Evolutionary conservation across 2,888 invertebrate species (phyloP).

Genomic region (Liopterus haemorrhoidalis): DNA sequence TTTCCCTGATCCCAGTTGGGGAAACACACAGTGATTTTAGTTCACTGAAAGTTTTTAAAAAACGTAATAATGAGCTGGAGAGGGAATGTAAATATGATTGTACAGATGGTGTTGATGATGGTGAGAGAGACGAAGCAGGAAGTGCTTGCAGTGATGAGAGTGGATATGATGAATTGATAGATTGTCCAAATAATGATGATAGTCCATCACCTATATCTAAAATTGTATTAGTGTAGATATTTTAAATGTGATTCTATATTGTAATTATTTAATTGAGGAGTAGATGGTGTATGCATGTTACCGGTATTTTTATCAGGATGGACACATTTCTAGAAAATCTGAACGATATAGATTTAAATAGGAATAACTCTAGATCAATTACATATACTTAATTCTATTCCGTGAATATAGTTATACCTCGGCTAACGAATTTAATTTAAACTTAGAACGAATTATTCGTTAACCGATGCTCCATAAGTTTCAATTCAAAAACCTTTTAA

Average conservation of each 20-base stretch:
- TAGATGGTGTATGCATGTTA: too few species aligned
- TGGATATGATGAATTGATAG: slow-evolving; percentile 77
- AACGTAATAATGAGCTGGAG: slow-evolving; percentile 25
- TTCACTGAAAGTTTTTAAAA: slow-evolving; percentile 46
- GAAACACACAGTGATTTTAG: slow-evolving; percentile 44
- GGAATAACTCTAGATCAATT: too few species aligned
- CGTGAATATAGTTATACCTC: too few species aligned
- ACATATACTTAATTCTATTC: too few species aligned
- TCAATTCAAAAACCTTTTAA: too few species aligned
- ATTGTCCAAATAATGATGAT: slow-evolving; percentile 40
- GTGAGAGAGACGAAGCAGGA: slow-evolving; percentile 50
- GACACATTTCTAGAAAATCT: too few species aligned
- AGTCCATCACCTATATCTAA: slow-evolving; percentile 38
- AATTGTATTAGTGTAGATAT: slow-evolving; percentile 41
- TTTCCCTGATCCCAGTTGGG: slow-evolving; percentile 45
- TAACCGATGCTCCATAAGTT: too few species aligned
- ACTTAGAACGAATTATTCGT: too few species aligned
- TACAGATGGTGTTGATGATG: slow-evolving; percentile 47
- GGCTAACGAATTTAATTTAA: too few species aligned
- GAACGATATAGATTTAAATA: too few species aligned
- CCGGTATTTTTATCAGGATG: too few species aligned
- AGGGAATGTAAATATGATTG: slow-evolving; percentile 30
- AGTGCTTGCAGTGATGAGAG: slow-evolving; percentile 88
- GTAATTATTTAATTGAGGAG: too few species aligned
- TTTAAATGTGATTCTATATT: slow-evolving; percentile 12